Base-by-base conservation (phyloP, 2,113 vertebrate species). In the Malaclemys terrapin region DNA sequence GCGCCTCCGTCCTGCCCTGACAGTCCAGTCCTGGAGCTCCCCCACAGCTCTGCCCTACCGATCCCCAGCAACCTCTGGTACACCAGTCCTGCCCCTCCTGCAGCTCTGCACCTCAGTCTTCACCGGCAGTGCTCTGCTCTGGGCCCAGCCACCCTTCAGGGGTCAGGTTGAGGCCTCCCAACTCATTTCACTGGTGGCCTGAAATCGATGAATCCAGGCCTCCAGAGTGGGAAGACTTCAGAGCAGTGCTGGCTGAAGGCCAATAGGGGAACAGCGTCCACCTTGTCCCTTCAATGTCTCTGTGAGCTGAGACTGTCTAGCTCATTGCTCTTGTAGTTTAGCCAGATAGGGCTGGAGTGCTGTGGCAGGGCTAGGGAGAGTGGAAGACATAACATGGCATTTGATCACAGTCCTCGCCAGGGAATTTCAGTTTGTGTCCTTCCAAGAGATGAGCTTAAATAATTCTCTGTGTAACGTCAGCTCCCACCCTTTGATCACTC, bases 391-490 rank as follows among this genome's bases (percentile, higher is more conserved):
- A 81, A 38, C 78, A 78, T 1, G 83, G 88, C 57, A 93, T 97
- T 97, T 96, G 96, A 97, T 98, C 96, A 91, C 69, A 88, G 95
- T 79, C 20, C 27, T 80, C 86, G 92, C 29, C 25, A 35, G 88
- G 93, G 95, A 83, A 90, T 59, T 88, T 62, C 96, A 96, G 95
- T 94, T 93, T 96, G 84, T 86, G 76, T 84, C 94, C 95, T 89
- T 88, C 72, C 7, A 49, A 84, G 85, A 82, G 75, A 87, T 80
- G 88, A 82, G 88, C 86, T 92, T 96, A 88, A 96, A 97, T 97
- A 97, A 98, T 97, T 97, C 96, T 92, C 45, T 97, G 91, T 97
- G 94, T 96, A 47, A 57, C 89, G 93, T 90, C 95, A 95, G 24
- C 91, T 53, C 84, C 53, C 91, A 16, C 87, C 82, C 96, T 98